phyloP scores from a whole-genome alignment of 2,888 invertebrate species.

The Ophion slaviceki region DNA sequence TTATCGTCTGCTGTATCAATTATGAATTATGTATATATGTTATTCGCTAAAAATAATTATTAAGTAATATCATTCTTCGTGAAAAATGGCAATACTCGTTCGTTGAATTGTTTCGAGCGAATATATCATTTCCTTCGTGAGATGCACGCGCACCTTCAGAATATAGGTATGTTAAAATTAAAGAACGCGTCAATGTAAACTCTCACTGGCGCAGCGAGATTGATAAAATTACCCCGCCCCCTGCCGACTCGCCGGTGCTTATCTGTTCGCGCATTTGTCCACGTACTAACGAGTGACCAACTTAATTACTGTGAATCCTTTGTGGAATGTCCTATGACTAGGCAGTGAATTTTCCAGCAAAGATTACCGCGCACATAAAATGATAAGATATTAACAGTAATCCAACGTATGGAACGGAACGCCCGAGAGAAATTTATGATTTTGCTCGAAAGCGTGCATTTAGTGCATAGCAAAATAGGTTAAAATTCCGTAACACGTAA shows the following conservation, averaged over 20 bases:
- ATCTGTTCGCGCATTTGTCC: not conserved
- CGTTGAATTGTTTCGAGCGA: not conserved
- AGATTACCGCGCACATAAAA: slow-evolving; percentile 11
- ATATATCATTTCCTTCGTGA: not conserved
- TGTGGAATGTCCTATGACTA: not conserved
- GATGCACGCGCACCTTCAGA: not conserved
- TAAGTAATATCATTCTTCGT: not conserved
- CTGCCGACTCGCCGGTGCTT: not conserved
- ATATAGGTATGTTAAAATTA: not conserved
- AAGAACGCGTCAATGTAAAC: not conserved
- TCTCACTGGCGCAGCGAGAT: not conserved
- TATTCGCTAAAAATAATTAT: not conserved
- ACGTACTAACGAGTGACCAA: not conserved
- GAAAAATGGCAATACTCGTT: not conserved
- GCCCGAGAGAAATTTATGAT: not conserved
- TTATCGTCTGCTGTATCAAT: no score
- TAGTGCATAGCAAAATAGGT: slow-evolving; percentile 4
- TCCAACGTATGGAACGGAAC: not conserved
- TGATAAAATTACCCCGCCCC: not conserved
- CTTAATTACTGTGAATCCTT: no score
- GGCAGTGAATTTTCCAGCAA: not conserved
- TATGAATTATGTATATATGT: not conserved
- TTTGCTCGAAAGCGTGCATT: not conserved
- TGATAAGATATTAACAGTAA: slow-evolving; percentile 32
- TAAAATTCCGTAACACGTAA: not conserved